Percentiles rank a stretch among this genome's conserved stretches.
Evolutionary conservation across 2,113 vertebrate genomes (phyloP).

Genomic region (Oreotragus oreotragus): DNA sequence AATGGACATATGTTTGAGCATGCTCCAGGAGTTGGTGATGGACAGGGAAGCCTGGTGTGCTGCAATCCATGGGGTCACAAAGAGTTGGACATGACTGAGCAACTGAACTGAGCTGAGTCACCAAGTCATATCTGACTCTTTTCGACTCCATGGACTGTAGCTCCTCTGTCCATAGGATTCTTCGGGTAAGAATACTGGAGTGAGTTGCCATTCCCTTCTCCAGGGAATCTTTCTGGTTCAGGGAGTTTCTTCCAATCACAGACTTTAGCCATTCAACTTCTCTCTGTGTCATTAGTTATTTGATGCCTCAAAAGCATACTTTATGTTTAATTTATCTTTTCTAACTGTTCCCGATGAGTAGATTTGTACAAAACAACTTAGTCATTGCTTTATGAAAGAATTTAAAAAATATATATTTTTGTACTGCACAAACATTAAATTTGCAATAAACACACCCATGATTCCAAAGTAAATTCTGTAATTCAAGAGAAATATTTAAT

Average conservation of each 20-base stretch:
- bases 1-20: not conserved
- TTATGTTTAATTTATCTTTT: not conserved
- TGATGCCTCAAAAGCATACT: not conserved
- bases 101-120: not conserved
- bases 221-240: not conserved
- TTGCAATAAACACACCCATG: not conserved
- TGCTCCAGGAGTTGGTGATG: not conserved
- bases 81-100: not conserved
- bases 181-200: not conserved
- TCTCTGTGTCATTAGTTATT: not conserved
- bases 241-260: not conserved
- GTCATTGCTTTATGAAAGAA: not conserved
- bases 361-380: not conserved
- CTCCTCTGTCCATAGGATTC: not conserved
- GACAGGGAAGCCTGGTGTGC: not conserved
- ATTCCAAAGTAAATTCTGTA: not conserved
- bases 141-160: not conserved
- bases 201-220: not conserved
- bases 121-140: not conserved
- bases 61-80: not conserved
- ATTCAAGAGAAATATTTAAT: not conserved
- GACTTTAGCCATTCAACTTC: not conserved
- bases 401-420: not conserved
- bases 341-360: not conserved
- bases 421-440: not conserved